Conservation (phyloP, 2,888 invertebrate genomes). For the Rhogogaster chlorosoma region DNA sequence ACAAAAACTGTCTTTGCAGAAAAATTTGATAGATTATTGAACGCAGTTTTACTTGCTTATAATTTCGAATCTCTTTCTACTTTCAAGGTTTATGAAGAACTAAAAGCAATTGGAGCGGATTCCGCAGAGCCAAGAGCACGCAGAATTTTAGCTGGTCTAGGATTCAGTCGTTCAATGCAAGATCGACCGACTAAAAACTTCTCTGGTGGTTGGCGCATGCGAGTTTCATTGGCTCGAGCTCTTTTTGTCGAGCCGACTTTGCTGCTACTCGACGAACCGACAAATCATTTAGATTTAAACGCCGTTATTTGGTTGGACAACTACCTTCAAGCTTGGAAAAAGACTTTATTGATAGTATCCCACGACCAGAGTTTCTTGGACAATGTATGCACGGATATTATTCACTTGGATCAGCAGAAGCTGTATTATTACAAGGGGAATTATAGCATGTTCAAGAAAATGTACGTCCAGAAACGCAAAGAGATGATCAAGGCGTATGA, state of each 20-base stretch:
- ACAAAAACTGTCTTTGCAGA: not conserved
- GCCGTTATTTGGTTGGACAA: constrained; percentile 99
- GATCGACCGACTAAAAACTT: constrained; percentile 93
- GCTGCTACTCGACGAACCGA: constrained; percentile 98
- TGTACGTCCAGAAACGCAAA: constrained; percentile 97
- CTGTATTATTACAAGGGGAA: constrained; percentile 98
- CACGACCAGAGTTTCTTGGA: constrained; percentile 99
- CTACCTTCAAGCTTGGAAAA: constrained; percentile 99
- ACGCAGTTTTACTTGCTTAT: not conserved
- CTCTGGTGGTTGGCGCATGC: constrained; percentile 99
- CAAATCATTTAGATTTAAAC: constrained; percentile 99
- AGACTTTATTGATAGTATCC: constrained; percentile 98
- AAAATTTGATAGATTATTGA: constrained; percentile 28
- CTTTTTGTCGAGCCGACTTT: constrained; percentile 98
- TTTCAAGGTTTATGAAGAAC: constrained; percentile 91
- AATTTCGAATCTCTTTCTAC: constrained; percentile 57
- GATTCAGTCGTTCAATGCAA: constrained; percentile 94
- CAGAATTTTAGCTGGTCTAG: constrained; percentile 97
- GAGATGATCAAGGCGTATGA: constrained; percentile 98
- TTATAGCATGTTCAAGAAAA: constrained; percentile 99
- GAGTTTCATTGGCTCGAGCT: constrained; percentile 97
- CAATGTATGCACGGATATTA: constrained; percentile 99
- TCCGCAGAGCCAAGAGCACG: constrained; percentile 98
- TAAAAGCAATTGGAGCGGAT: constrained; percentile 98
- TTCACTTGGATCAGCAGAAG: constrained; percentile 97